A percentile compares a stretch with the other conserved stretches of the same genome.
phyloP scores from a whole-genome alignment of 2,113 vertebrate genomes.

The Malurus melanocephalus region DNA sequence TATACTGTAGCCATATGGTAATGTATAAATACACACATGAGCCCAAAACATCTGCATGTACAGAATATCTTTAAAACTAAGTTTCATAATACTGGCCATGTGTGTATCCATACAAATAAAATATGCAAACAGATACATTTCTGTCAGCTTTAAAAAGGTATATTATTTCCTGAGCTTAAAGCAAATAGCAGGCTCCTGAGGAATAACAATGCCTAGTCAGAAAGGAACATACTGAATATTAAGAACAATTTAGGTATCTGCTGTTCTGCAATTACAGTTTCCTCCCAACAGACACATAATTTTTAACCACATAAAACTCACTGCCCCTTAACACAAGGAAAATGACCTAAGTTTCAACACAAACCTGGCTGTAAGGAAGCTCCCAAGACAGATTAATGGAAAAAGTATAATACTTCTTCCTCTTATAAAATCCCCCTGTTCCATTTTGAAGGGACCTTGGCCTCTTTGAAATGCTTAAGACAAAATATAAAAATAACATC shows the following conservation, averaged over 20 bases:
- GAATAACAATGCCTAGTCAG: background rate
- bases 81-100: background rate
- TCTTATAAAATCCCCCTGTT: background rate
- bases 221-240: background rate
- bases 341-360: conserved; percentile 17
- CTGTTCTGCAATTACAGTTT: conserved; percentile 16
- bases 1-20: background rate
- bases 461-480: background rate
- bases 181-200: background rate
- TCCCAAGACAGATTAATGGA: background rate
- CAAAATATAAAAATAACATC: conserved; percentile 22
- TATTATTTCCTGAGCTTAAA: background rate
- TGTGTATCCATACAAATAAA: background rate
- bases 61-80: background rate
- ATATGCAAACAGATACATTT: background rate
- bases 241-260: background rate
- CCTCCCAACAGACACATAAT: background rate
- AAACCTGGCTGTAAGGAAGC: background rate
- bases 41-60: background rate
- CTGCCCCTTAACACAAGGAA: conserved; percentile 1
- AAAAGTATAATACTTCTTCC: conserved; percentile 2
- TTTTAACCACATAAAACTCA: conserved; percentile 29
- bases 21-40: background rate
- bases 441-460: background rate
- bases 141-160: background rate